Conservation (phyloP, 1,140 invertebrate genomes). For the Drosophila arizonae region DNA sequence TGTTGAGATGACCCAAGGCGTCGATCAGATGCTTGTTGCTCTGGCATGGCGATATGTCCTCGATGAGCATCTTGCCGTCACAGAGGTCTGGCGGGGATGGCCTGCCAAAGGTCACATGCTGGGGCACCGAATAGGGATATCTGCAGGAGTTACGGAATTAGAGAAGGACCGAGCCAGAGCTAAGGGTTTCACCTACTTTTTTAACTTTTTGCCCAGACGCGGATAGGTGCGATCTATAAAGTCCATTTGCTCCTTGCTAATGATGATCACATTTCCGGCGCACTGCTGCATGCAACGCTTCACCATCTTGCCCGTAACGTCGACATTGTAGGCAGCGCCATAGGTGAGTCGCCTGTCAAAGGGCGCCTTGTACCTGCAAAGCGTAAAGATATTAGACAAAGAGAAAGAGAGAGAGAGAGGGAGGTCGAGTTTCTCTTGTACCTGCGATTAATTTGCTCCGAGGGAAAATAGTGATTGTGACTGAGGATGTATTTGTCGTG, state of each 20-base stretch:
- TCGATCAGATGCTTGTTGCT: constrained; percentile 32
- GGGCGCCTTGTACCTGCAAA: constrained; percentile 49
- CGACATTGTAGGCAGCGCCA: constrained; percentile 16
- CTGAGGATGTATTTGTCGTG: constrained; percentile 69
- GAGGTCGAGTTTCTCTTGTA: constrained; percentile 7
- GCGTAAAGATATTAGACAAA: not conserved
- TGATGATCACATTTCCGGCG: constrained; percentile 52
- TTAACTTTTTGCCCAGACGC: constrained; percentile 49
- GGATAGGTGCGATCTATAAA: constrained; percentile 60
- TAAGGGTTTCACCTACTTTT: constrained; percentile 27
- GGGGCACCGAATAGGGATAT: constrained; percentile 47
- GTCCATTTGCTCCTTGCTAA: constrained; percentile 65
- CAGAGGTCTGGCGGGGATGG: not conserved
- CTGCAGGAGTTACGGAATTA: constrained; percentile 3
- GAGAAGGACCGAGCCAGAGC: no score
- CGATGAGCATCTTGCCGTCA: constrained; percentile 53
- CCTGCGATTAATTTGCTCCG: constrained; percentile 64
- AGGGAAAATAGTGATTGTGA: constrained; percentile 73
- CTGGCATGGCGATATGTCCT: constrained; percentile 40
- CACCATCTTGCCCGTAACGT: constrained; percentile 46
- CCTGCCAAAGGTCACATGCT: constrained; percentile 42
- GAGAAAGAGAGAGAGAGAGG: not conserved
- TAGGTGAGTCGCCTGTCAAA: constrained; percentile 37
- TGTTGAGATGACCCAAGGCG: constrained; percentile 56
- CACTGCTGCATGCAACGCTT: constrained; percentile 56